Evolutionary conservation across 2,888 invertebrate genomes (phyloP), one percentile per base, ranked within the genome.

Genomic region (Hyposoter didymator): DNA sequence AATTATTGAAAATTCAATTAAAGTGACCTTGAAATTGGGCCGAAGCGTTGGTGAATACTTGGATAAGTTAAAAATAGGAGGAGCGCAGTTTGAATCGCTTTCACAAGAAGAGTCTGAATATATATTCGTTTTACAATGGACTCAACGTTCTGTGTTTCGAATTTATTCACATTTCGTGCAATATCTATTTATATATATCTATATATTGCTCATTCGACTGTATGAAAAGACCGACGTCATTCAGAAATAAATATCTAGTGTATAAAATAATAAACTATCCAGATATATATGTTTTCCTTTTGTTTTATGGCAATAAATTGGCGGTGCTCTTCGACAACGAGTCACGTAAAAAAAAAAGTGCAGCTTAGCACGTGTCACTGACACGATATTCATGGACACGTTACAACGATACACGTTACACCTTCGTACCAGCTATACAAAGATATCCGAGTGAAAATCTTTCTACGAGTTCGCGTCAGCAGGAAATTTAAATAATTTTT

Each of bases 341-440:
- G 45, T 45, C 43, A 45, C 69, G 69, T 69, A 69, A 69, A 67
- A 69, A 69, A 67, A 69, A 43, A 28, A 45, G 28, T 45, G 22
- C 28, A 39, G 43, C 69, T 69, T 45, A 45, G 45, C 69, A 69
- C 69, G 69, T 69, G 69, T 47, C 69, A 69, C 39, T 69, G 69
- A 22, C 69, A 45, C 22, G 45, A 22, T 69, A 43, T 69, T 69
- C 69, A 45, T 22, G 45, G 22, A 22, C 69, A 69, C 69, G 69
- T 69, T 69, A 69, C 69, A 28, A 45, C 19, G 19, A 67, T 67
- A 43, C 69, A 19, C 22, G n/a, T n/a, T 69, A 8, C 10, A 35
- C 59, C 14, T 28, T 59, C 14, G 5, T 2, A 59, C 5, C 59
- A 28, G 10, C 55, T 22, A 32, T 32, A 14, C 59, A 22, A 59